Percentiles rank a stretch among this genome's conserved stretches.
phyloP scores from a whole-genome alignment of 1,140 invertebrate species.

The Tetramorium simillimum region DNA sequence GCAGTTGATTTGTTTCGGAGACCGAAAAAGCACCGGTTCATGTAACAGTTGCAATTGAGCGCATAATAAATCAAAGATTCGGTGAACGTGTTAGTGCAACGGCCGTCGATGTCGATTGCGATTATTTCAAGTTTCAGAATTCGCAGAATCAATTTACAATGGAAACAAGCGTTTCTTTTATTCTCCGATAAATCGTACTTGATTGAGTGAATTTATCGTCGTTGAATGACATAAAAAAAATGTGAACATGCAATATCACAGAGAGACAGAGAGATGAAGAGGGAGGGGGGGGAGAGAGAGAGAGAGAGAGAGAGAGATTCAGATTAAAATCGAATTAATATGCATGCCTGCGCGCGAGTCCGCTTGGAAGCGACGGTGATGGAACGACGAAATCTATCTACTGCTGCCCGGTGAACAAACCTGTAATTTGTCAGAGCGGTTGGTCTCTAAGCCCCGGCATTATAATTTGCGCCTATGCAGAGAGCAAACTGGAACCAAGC shows the following conservation, averaged over 20 bases:
- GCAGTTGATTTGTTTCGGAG: slow-evolving; percentile 41
- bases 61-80: slow-evolving; percentile 25
- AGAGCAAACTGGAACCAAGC: slow-evolving; percentile 63
- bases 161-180: neutral
- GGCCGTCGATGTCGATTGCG: neutral
- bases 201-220: neutral
- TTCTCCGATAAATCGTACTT: neutral
- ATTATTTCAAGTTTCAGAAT: neutral
- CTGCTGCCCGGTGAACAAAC: slow-evolving; percentile 70
- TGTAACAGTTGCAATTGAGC: slow-evolving; percentile 19
- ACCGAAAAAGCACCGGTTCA: slow-evolving; percentile 7
- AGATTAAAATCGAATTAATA: slow-evolving; percentile 74
- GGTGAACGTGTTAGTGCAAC: neutral
- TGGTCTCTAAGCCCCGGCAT: slow-evolving; percentile 70
- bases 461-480: slow-evolving; percentile 75
- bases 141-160: neutral
- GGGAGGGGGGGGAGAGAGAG: neutral
- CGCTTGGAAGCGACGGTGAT: slow-evolving; percentile 70
- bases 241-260: neutral
- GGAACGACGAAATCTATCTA: slow-evolving; percentile 74
- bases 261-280: neutral
- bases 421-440: slow-evolving; percentile 74
- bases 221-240: slow-evolving; percentile 11
- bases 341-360: slow-evolving; percentile 67
- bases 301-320: neutral